phyloP scores from a whole-genome alignment of 2,797 vertebrate species.

The Parotocinclus haroldoi region DNA sequence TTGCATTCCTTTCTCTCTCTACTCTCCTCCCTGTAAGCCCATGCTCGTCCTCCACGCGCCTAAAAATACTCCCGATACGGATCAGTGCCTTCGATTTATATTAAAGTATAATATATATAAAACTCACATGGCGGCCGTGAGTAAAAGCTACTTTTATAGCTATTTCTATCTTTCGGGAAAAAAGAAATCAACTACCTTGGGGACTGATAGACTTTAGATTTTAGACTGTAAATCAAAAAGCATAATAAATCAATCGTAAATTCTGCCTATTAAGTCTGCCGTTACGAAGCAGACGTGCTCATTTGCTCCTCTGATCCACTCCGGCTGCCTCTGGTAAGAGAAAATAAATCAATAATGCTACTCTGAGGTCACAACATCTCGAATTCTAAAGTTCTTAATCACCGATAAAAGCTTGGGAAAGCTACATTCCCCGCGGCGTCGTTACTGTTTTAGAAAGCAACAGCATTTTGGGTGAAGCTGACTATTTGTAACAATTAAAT shows the following conservation, averaged over 20 bases:
- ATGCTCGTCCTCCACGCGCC: slow-evolving; percentile 18
- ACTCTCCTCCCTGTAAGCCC: slow-evolving; percentile 22
- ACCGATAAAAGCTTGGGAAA: background rate
- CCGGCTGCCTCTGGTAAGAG: no score
- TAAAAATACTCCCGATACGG: slow-evolving; percentile 46
- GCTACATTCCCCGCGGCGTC: background rate
- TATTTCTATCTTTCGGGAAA: background rate
- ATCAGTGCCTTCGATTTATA: slow-evolving; percentile 40
- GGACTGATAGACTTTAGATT: background rate
- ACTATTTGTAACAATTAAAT: background rate
- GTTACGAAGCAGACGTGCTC: no score
- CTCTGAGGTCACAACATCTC: background rate
- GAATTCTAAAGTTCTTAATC: background rate
- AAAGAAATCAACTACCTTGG: background rate
- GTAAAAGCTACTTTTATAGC: background rate
- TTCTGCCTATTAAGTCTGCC: no score
- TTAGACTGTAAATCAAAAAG: no score
- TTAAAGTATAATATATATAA: background rate
- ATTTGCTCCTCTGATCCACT: no score
- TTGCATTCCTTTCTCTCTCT: slow-evolving; percentile 16
- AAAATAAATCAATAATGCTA: background rate
- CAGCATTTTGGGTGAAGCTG: no score
- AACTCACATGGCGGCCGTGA: no score
- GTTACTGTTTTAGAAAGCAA: no score
- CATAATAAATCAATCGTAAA: no score